Evolutionary conservation across 64 coral and sea anemone species (phyloP), one percentile per base, ranked within the genome.

Genomic region (Porites australiensis): DNA sequence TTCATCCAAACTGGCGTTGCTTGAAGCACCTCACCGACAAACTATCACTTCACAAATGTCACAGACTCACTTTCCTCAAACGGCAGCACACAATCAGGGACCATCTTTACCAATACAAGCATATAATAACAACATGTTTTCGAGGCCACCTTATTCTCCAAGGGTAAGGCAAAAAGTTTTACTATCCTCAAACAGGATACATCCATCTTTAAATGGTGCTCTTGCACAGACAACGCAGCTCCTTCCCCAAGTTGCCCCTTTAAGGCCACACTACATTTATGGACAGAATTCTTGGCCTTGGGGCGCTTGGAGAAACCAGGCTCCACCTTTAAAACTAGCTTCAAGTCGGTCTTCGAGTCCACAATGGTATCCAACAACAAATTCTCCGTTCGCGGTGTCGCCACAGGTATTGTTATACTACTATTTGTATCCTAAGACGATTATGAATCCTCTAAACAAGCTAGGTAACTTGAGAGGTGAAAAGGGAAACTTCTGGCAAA

Each of bases 331-430:
- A 12, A 43, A 58, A 51, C 14, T n/a, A 12, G 18, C 63, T 2
- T 69, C 64, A 68, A 69, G 81, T 50, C 81, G 15, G 46, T 69
- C 81, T 16, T 48, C 63, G 20, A 13, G 16, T 51, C 63, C 15
- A 10, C 46, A n/a, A 46, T 19, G 4, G 15, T 66, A 83, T 83
- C 60, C 48, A 18, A 13, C 62, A 68, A 67, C 58, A 82, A 16
- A 19, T 53, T 67, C 81, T 50, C 81, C 81, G 12, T 68, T 46
- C 16, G 47, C 59, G 13, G 44, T 10, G 44, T 21, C 81, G 13
- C 81, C 62, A 45, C 44, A 84, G 81, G 81, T 84, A 84, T 84
- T 84, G n/a, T 19, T 84, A n/a, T 84, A 84, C 63, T 84, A 84
- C 63, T 84, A 84, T 68, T 84, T 50, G 20, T 84, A 84, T 69